Base-by-base conservation (phyloP, 2,888 invertebrate species). In the Hipparchia sbordonii region DNA sequence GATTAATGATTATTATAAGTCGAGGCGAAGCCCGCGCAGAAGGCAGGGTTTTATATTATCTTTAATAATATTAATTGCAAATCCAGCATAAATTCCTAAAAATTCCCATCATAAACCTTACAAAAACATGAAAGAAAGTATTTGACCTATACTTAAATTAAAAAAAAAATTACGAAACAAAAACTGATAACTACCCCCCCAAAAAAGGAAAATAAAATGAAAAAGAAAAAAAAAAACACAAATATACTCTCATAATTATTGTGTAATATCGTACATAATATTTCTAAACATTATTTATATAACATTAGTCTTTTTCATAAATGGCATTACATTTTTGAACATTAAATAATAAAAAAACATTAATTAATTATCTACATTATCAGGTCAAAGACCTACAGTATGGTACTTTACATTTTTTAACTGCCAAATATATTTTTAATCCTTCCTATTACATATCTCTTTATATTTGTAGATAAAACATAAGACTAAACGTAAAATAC, bases 321-420 rank as follows among this genome's bases (percentile, higher is more conserved):
- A 93, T 93, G 93, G 93, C 93, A 92, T 87, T 89, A 88, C 85
- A 91, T 89, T 89, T 89, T 90, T 91, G 91, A 93, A 93, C 90
- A 92, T 91, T 90, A 89, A 86, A 88, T 85, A 86, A 80, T 85
- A 86, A 80, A 78, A 80, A 78, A 80, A 79, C 77, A 72, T 51
- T 75, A 73, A 71, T 54, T 76, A 79, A 69, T 69, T 83, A 82
- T 83, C 84, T 86, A 86, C 82, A 84, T 61, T 59, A 45, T 57
- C 70, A 71, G 68, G 70, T 62, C 67, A 23, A 39, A 51, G 56
- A 68, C 72, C 62, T 63, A 48, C n/a, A 4, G 39, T 69, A 54
- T 52, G 46, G 12, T 54, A 12, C n/a, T 39, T 52, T 52, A 61
- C 39, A 60, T 69, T 61, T 63, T 23, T 10, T 8, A 59, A 68